These are phyloP conservation scores for Ostrea denselamellosa DNA, from an alignment of 1,140 invertebrate species.

Conservation along the genomic window DNA sequence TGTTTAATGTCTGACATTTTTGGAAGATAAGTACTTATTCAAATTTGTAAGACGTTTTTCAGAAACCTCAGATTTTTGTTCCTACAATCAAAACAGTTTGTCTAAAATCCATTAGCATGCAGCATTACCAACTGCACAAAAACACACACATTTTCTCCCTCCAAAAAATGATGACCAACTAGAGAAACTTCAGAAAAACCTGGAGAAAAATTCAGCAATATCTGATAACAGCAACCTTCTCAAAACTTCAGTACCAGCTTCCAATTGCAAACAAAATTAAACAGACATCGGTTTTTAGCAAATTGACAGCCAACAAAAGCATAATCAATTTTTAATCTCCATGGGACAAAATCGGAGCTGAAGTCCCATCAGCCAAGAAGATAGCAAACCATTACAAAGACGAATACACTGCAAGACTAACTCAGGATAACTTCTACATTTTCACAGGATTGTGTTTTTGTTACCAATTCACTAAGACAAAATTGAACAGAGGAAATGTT, in stretches of 20 bases:
- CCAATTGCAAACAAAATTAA: neutral
- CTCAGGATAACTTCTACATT: neutral
- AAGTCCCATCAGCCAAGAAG: neutral
- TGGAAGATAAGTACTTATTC: too few relatives aligned
- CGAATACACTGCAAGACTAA: neutral
- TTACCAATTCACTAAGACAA: constrained; percentile 1
- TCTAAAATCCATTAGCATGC: too few relatives aligned
- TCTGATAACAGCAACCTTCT: neutral
- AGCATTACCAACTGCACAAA: too few relatives aligned
- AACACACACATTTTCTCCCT: neutral
- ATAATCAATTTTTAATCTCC: constrained; percentile 18
- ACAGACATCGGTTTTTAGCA: neutral
- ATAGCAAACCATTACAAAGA: constrained; percentile 1
- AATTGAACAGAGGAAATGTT: constrained; percentile 2
- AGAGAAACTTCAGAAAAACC: neutral
- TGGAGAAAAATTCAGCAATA: neutral
- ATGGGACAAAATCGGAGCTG: neutral
- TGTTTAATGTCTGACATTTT: too few relatives aligned
- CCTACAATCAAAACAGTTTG: too few relatives aligned
- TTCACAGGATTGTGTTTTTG: constrained; percentile 15
- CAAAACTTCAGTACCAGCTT: neutral
- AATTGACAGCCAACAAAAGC: constrained; percentile 26
- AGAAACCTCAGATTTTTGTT: too few relatives aligned
- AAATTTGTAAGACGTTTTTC: too few relatives aligned
- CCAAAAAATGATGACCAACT: neutral